These are phyloP conservation scores for Microcebus lehilahytsara DNA, from an alignment of 2,113 vertebrate genomes.

Conservation along the genomic window DNA sequence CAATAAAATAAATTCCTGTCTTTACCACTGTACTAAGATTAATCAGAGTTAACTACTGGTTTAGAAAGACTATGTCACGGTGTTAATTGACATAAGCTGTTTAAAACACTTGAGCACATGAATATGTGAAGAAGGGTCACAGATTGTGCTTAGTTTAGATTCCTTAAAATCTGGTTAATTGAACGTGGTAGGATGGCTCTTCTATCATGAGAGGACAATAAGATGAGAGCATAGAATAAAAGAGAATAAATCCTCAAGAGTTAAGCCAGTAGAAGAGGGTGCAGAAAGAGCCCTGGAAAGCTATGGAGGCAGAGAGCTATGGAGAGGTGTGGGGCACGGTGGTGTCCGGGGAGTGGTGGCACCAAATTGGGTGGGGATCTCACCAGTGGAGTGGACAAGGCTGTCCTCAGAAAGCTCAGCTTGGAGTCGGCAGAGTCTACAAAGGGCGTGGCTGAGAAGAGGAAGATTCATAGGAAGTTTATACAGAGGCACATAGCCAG, in stretches of 20 bases:
- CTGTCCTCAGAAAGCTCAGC: no score
- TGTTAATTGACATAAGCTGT: neutral
- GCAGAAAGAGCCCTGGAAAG: neutral
- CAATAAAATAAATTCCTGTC: neutral
- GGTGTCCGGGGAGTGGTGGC: accelerated
- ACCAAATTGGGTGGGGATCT: accelerated
- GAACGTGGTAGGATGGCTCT: neutral
- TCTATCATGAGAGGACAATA: neutral
- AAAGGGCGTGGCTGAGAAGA: neutral
- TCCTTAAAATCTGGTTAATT: neutral
- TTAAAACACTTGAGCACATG: neutral
- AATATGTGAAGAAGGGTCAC: neutral
- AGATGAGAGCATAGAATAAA: neutral
- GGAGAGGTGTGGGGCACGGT: accelerated
- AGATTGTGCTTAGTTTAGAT: neutral
- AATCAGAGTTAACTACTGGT: neutral
- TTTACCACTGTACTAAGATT: neutral
- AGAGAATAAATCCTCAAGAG: neutral
- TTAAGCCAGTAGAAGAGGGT: neutral
- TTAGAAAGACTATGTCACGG: neutral
- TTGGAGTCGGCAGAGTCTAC: neutral
- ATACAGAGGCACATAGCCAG: neutral
- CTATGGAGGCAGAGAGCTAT: neutral
- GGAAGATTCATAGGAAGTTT: neutral
- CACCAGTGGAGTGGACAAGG: no score